These are phyloP conservation scores for Lophotriccus pileatus DNA, from an alignment of 2,797 vertebrate species.

Conservation along the genomic window DNA sequence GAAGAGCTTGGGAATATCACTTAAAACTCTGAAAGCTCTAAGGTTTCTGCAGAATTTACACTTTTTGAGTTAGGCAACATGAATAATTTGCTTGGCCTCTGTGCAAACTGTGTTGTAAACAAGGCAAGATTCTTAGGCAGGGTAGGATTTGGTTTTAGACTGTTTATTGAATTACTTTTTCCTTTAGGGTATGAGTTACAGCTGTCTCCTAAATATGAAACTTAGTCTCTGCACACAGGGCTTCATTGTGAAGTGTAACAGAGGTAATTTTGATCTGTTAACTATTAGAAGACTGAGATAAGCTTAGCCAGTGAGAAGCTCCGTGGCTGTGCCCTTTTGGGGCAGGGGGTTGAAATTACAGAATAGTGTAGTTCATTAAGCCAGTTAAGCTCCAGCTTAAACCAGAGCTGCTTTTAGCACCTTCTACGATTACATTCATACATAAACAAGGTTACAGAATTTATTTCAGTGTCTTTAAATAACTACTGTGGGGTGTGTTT, in stretches of 20 bases:
- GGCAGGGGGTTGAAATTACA: not conserved
- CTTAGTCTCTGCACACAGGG: not conserved
- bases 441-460: not conserved
- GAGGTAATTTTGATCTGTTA: not conserved
- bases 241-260: not conserved
- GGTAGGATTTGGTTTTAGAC: not conserved
- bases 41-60: not conserved
- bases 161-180: not conserved
- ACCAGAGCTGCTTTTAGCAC: slow-evolving; percentile 43
- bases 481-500: not conserved
- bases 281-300: not conserved
- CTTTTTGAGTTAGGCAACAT: not conserved
- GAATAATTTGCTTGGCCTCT: not conserved
- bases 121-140: not conserved
- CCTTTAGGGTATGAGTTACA: not conserved
- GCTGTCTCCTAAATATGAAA: not conserved
- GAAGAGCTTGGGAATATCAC: not conserved
- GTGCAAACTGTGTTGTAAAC: not conserved
- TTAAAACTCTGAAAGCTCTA: not conserved
- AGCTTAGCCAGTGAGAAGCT: not conserved
- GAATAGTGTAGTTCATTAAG: not conserved
- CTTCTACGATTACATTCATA: not conserved
- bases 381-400: slow-evolving; percentile 14
- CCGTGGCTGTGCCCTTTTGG: not conserved
- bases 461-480: slow-evolving; percentile 32